Base-by-base conservation (phyloP, 2,888 invertebrate species). In the Arrhopalites spinosus region DNA sequence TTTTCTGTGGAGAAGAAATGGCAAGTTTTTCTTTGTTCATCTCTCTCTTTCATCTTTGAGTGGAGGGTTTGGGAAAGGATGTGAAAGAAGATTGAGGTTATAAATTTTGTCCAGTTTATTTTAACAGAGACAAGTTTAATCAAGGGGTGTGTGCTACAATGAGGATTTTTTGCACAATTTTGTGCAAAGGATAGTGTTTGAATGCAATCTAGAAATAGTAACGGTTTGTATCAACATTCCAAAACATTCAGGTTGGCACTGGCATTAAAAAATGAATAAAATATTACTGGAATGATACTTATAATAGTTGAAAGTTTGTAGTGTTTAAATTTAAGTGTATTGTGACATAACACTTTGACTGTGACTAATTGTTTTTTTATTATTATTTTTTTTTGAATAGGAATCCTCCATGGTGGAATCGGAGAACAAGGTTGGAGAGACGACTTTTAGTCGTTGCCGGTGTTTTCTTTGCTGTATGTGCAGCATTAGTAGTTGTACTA, bases 341-440 rank as follows among this genome's bases (percentile, higher is more conserved):
- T 20, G n/a, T n/a, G 23, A 53, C 59, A 59, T 25, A 15, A 13
- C 25, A 59, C 13, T 27, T 59, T 5, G 25, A 25, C n/a, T 36
- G 29, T 64, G n/a, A 27, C 29, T 30, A 15, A 20, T 27, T 27
- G 17, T 63, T 63, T 63, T 11, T 1, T 63, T 64, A 27, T 63
- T 30, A 23, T 59, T 64, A 1, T 61, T 63, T 30, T 59, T 27
- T 64, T 36, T 61, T 27, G 2, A 64, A 3, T 30, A 43, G 36
- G 8, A n/a, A 5, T 64, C 36, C 64, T 1, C 43, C 43, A 64
- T 30, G 64, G 64, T 93, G 93, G 93, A 90, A 90, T 82, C 88
- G 92, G 78, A 88, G 92, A 81, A 91, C 91, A 56, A 89, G 90
- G 80, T 86, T 92, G 87, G 93, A 93, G 86, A 88, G 91, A 82